A percentile compares a stretch with the other conserved stretches of the same genome.
Conservation (phyloP, 2,113 vertebrate genomes). For the Albula glossodonta region DNA sequence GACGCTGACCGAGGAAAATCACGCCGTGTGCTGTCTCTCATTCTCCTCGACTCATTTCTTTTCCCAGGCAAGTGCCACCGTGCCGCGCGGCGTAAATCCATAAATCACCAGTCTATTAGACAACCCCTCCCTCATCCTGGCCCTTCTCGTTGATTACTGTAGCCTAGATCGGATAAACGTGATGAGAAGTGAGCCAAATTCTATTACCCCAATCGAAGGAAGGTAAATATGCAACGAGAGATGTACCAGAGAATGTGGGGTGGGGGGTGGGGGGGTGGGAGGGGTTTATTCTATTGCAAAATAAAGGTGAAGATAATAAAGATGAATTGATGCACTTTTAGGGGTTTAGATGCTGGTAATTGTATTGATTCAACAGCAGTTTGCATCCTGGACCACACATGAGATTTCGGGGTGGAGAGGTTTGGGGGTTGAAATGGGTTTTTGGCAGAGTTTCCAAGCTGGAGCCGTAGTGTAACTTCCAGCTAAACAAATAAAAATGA, state of each 20-base stretch:
- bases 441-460: slow-evolving; percentile 17
- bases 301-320: slow-evolving; percentile 29
- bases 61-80: neutral
- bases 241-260: neutral
- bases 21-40: slow-evolving; percentile 19
- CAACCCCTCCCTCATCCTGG: slow-evolving; percentile 34
- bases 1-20: slow-evolving; percentile 36
- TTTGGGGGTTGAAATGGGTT: slow-evolving; percentile 28
- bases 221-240: slow-evolving; percentile 47
- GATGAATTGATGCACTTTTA: slow-evolving; percentile 25
- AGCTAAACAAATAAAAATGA: neutral
- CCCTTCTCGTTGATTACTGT: slow-evolving; percentile 56
- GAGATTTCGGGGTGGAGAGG: slow-evolving; percentile 21
- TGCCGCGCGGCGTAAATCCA: slow-evolving; percentile 35
- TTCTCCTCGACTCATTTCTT: slow-evolving; percentile 46
- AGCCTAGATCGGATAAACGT: slow-evolving; percentile 48
- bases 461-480: neutral
- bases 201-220: slow-evolving; percentile 53
- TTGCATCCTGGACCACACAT: slow-evolving; percentile 18
- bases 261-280: slow-evolving; percentile 1
- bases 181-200: slow-evolving; percentile 58
- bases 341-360: slow-evolving; percentile 49
- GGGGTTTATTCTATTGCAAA: slow-evolving; percentile 20
- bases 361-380: slow-evolving; percentile 42
- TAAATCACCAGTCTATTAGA: slow-evolving; percentile 59